Base-by-base conservation (phyloP, 2,113 vertebrate genomes). In the Ctenodactylus gundi region DNA sequence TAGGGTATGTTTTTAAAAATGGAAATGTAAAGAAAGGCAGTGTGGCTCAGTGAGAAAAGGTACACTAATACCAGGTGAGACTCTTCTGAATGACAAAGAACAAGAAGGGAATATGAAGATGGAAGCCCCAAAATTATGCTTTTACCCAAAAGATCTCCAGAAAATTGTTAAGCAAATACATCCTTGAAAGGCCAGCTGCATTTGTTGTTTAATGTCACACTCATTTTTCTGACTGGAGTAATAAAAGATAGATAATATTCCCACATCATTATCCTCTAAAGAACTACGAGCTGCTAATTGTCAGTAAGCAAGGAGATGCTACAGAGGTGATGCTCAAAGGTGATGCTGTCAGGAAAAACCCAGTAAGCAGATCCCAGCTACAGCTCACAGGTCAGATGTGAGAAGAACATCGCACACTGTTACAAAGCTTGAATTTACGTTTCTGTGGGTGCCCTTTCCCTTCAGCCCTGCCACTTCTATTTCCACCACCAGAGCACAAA, bases 211-310 rank as follows among this genome's bases (percentile, higher is more conserved):
- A 36, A 4, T 78, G 51, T 29, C 18, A 18, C 4, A 0, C 12
- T 93, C 53, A 93, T 55, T 76, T 55, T 81, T 76, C 3, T 67
- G 78, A 85, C 67, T 72, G 34, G 25, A 85, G 58, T 44, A 21
- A 62, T 91, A 91, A 93, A 94, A 67, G 36, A 57, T 25, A 62
- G 51, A 8, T 65, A n/a, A 29, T 62, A 75, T 46, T 94, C 93
- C 70, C 8, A 7, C 39, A 73, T 55, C 41, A 44, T 49, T 67
- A 36, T 67, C 49, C 15, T 84, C 36, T 78, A 58, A 90, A 80
- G 55, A 87, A 55, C 3, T 2, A 13, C 36, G 64, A 34, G 18
- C 57, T 41, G 3, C 15, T 70, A 64, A 77, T 34, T 36, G n/a
- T 57, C 80, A 21, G 49, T 62, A 73, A 70, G 29, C 46, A 70